phyloP scores from a whole-genome alignment of 2,113 vertebrate genomes.

The Lutjanus erythropterus region DNA sequence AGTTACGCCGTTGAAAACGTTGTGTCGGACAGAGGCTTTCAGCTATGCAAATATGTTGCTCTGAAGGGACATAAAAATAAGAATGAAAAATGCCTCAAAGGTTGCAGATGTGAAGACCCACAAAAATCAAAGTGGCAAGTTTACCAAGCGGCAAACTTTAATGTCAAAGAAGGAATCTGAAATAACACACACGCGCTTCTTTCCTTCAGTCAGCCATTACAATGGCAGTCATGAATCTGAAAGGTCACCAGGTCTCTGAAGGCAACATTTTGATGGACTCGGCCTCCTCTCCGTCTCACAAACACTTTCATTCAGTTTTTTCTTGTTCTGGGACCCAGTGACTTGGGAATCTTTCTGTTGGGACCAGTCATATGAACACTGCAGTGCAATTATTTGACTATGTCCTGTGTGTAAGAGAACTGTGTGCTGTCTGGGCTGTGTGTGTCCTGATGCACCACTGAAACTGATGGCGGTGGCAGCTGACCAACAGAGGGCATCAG shows the following conservation, averaged over 20 bases:
- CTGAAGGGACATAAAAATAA: neutral
- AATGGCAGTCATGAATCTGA: slow-evolving; percentile 7
- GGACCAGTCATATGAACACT: neutral
- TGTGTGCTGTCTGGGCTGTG: neutral
- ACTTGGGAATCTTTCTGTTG: neutral
- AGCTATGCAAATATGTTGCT: slow-evolving; percentile 39
- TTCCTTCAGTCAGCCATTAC: neutral
- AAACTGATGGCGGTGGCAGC: too few species aligned
- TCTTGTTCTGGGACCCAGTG: neutral
- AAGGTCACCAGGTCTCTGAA: slow-evolving; percentile 22
- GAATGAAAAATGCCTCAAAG: neutral
- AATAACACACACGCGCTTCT: neutral
- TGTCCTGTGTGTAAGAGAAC: neutral
- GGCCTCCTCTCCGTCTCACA: neutral
- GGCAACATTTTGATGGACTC: neutral
- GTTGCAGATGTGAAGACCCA: neutral
- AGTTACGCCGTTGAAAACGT: slow-evolving; percentile 15
- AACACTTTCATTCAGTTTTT: slow-evolving; percentile 1
- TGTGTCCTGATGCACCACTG: neutral
- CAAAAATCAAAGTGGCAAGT: neutral
- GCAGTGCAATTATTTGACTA: neutral
- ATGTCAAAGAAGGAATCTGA: neutral
- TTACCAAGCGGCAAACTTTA: neutral
- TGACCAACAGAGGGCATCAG: too few species aligned
- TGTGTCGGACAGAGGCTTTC: slow-evolving; percentile 40